A percentile compares a stretch with the other conserved stretches of the same genome.
These are phyloP conservation scores for Holcopasites calliopsidis DNA, from an alignment of 1,140 invertebrate genomes.

Conservation along the genomic window DNA sequence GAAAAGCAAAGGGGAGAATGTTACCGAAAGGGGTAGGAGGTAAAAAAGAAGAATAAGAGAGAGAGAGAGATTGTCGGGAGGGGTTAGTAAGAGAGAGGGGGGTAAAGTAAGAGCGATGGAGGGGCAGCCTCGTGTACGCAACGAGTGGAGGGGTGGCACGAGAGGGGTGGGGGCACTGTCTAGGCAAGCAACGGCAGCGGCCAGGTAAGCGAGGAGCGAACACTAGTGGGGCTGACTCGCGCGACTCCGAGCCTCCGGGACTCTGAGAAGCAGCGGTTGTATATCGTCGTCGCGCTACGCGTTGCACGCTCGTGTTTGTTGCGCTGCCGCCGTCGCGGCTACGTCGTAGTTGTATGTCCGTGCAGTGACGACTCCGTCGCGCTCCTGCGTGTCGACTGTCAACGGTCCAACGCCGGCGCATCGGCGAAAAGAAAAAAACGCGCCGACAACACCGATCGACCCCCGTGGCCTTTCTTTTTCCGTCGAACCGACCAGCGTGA, in stretches of 20 bases:
- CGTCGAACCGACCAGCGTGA: no score
- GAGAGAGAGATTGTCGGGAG: neutral
- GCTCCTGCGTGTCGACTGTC: slow-evolving; percentile 2
- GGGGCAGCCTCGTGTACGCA: slow-evolving; percentile 64
- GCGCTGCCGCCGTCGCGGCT: slow-evolving; percentile 44
- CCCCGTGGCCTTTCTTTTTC: neutral
- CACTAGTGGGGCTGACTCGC: slow-evolving; percentile 76
- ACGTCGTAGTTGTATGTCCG: slow-evolving; percentile 42
- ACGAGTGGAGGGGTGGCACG: slow-evolving; percentile 64
- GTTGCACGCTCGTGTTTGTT: slow-evolving; percentile 60
- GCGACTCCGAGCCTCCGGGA: slow-evolving; percentile 69
- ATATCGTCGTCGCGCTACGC: slow-evolving; percentile 60
- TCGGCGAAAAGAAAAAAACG: neutral
- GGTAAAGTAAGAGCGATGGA: slow-evolving; percentile 41
- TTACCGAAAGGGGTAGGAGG: neutral
- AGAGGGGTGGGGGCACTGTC: slow-evolving; percentile 72
- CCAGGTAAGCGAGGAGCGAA: slow-evolving; percentile 75
- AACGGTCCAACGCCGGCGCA: neutral
- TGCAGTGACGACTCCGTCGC: slow-evolving; percentile 24
- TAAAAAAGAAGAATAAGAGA: neutral
- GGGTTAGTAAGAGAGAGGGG: slow-evolving; percentile 26
- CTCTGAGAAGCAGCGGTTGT: slow-evolving; percentile 51
- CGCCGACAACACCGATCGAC: neutral
- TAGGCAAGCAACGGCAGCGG: slow-evolving; percentile 69
- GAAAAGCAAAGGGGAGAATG: neutral